These are phyloP conservation scores for Engystomops pustulosus DNA, from an alignment of 2,113 vertebrate species.

Conservation along the genomic window DNA sequence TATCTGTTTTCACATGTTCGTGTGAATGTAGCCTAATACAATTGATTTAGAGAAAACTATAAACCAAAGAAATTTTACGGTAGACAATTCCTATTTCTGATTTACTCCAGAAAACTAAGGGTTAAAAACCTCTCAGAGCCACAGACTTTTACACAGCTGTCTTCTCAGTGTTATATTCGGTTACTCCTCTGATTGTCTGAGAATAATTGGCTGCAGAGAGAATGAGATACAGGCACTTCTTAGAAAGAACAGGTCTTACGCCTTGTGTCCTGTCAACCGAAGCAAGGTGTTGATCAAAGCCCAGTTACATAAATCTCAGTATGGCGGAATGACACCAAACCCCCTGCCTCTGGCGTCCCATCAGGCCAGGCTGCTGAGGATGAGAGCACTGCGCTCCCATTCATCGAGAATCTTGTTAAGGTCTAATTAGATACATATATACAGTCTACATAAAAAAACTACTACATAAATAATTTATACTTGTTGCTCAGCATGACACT, in stretches of 20 bases:
- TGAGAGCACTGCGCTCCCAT: neutral
- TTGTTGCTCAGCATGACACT: neutral
- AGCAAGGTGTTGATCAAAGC: slow-evolving; percentile 47
- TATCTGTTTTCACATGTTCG: too few relatives aligned
- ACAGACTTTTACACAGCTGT: slow-evolving; percentile 9
- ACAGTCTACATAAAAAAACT: neutral
- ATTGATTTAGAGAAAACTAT: too few relatives aligned
- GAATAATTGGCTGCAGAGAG: slow-evolving; percentile 40
- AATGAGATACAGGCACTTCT: slow-evolving; percentile 32
- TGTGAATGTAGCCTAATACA: too few relatives aligned
- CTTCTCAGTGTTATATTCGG: slow-evolving; percentile 11
- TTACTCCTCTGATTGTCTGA: slow-evolving; percentile 10
- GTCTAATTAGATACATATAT: neutral
- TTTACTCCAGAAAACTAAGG: neutral
- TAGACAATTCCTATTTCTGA: too few relatives aligned
- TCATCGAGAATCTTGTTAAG: neutral
- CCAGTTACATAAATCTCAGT: slow-evolving; percentile 31
- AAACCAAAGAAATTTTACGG: too few relatives aligned
- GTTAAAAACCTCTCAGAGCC: neutral
- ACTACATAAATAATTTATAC: slow-evolving; percentile 18
- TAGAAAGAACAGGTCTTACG: slow-evolving; percentile 32
- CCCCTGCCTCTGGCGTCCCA: neutral
- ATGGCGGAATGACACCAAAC: slow-evolving; percentile 22
- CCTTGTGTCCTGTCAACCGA: slow-evolving; percentile 29
- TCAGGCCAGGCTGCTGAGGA: neutral